These are phyloP conservation scores for Sinelater perroti DNA, from an alignment of 2,888 invertebrate genomes.

Conservation along the genomic window DNA sequence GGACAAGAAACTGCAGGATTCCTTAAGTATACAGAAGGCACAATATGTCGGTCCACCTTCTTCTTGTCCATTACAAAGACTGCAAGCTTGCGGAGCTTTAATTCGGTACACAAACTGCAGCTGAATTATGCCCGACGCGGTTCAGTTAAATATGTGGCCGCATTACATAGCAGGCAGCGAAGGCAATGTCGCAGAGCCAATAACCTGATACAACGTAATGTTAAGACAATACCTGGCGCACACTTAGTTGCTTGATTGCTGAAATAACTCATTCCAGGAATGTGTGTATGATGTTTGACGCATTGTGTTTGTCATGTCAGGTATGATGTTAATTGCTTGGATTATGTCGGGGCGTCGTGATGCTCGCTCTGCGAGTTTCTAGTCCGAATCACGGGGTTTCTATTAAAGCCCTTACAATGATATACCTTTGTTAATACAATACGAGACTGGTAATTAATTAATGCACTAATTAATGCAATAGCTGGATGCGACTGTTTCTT, in stretches of 20 bases:
- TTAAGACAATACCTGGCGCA: slow-evolving; percentile 35
- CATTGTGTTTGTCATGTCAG: slow-evolving; percentile 31
- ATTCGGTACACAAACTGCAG: slow-evolving; percentile 28
- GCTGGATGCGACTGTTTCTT: too few relatives aligned
- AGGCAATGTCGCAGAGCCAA: slow-evolving; percentile 24
- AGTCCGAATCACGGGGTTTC: not conserved
- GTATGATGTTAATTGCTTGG: slow-evolving; percentile 30
- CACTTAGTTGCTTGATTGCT: slow-evolving; percentile 29
- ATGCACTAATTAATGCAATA: too few relatives aligned
- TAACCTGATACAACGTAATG: slow-evolving; percentile 27
- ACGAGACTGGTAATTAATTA: too few relatives aligned
- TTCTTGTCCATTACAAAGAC: too few relatives aligned
- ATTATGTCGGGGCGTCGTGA: slow-evolving; percentile 11
- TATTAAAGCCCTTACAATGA: not conserved
- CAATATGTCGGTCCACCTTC: too few relatives aligned
- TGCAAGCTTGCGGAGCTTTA: slow-evolving; percentile 24
- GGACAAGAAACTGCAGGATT: too few relatives aligned
- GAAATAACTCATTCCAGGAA: slow-evolving; percentile 32
- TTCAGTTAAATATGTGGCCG: slow-evolving; percentile 24
- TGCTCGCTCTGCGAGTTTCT: slow-evolving; percentile 6
- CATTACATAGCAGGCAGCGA: slow-evolving; percentile 27
- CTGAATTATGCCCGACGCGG: slow-evolving; percentile 20
- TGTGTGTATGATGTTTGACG: slow-evolving; percentile 25
- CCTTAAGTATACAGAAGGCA: too few relatives aligned
- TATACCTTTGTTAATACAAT: too few relatives aligned